A percentile compares a stretch with the other conserved stretches of the same genome.
Evolutionary conservation across 2,797 vertebrate genomes (phyloP).

Genomic region (Alfaro cultratus): DNA sequence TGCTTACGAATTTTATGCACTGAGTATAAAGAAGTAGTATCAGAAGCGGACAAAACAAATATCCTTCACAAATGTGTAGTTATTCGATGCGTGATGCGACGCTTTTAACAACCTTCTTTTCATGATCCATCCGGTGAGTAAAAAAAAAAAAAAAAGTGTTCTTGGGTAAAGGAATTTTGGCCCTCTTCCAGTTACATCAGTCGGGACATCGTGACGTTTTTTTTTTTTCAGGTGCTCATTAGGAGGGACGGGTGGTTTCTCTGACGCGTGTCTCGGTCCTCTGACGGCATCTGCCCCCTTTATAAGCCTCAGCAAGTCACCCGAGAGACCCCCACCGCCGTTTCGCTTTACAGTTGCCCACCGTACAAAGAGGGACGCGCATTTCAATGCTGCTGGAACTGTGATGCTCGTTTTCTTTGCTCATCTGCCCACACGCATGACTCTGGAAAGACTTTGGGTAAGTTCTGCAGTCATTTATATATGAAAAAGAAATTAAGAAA

Average conservation of each 20-base stretch:
- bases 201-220: conserved; percentile 59
- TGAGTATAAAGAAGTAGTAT: background rate
- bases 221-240: conserved; percentile 66
- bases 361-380: conserved; percentile 11
- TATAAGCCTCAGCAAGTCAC: conserved; percentile 72
- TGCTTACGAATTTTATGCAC: conserved; percentile 33
- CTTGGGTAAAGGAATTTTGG: conserved; percentile 41
- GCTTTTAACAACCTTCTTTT: conserved; percentile 15
- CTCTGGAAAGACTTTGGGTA: conserved; percentile 58
- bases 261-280: conserved; percentile 86
- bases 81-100: background rate
- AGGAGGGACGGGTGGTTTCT: conserved; percentile 73
- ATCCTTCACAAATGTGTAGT: conserved; percentile 3
- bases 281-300: conserved; percentile 83
- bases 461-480: conserved; percentile 32
- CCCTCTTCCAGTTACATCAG: conserved; percentile 20
- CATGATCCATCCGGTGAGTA: background rate
- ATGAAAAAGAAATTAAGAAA: conserved; percentile 6
- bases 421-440: conserved; percentile 56
- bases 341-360: conserved; percentile 33
- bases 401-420: conserved; percentile 16
- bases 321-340: conserved; percentile 53
- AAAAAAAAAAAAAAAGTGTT: background rate
- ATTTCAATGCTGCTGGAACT: conserved; percentile 11
- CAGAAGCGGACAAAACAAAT: background rate